Evolutionary conservation across 2,113 vertebrate genomes (phyloP), one percentile per base, ranked within the genome.

Genomic region (Tachysurus fulvidraco): DNA sequence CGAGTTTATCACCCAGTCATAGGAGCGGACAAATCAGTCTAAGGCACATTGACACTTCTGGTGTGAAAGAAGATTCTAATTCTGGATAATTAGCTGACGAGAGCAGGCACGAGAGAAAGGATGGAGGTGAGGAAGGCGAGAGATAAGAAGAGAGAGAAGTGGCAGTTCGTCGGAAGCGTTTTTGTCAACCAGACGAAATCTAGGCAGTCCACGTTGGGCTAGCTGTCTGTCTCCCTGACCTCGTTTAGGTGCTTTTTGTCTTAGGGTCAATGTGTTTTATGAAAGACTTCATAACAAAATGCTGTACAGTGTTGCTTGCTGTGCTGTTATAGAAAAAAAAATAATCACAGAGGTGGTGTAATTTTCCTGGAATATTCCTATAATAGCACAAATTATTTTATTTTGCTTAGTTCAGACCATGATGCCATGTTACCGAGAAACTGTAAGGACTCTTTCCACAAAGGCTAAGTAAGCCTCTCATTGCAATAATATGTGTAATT

Each of bases 1-100:
- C 88, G 89, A 94, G 94, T 94, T 95, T 95, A 95, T 93, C 95
- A 94, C 94, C 94, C 94, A 93, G 92, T 92, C 93, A 94, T 90
- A 91, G 91, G 89, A 91, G 91, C 83, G 91, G 92, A 94, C 94
- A 93, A 92, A 93, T 95, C 93, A 95, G 88, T 94, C 93, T 95
- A 95, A 95, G 93, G 93, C 92, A 82, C 88, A 89, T 90, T 95
- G 94, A 94, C 95, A 95, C 94, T 92, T 88, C 94, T 94, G 94
- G 94, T 95, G 94, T 95, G 94, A 95, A 95, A 93, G 94, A 93
- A 94, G 94, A 95, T 94, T 95, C 94, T 94, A 95, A 95, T 95
- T 96, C 93, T 85, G 93, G 91, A 95, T 95, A 95, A 95, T 95
- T 95, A 96, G 94, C 94, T 95, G 94, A 95, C 91, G 92, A 94